Base-by-base conservation (phyloP, 2,113 vertebrate genomes). In the Panurus biarmicus region DNA sequence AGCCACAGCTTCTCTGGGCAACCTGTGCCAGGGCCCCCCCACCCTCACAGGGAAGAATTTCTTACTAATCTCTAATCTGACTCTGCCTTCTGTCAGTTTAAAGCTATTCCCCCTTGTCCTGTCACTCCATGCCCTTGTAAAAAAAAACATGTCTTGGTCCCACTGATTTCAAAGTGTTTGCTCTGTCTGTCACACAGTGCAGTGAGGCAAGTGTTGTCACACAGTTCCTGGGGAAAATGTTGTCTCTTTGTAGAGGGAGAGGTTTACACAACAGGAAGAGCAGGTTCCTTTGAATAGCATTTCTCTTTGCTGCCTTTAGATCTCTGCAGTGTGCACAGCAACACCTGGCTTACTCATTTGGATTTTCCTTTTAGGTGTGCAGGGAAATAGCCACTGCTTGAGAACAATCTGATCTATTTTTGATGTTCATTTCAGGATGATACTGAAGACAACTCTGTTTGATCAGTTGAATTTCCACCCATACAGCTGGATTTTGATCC, bases 251-350 rank as follows among this genome's bases (percentile, higher is more conserved):
- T 58, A 85, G 75, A 83, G 64, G 28, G 75, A 70, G 89, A 85
- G 60, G 31, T 95, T 93, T 95, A 62, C 69, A 53, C 75, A 80
- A 80, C 82, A 95, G 85, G 82, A 95, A 80, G 42, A 90, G 64
- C 92, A 92, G 88, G 94, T 96, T 96, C 92, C 78, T 91, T 76
- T 83, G 92, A 94, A 83, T 25, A 87, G 74, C 67, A 73, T 83
- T 93, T 56, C 38, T 80, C 75, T 85, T 85, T 93, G 51, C 65
- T 90, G 85, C 90, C 90, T 85, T 93, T 83, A 90, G 94, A 76
- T 83, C 75, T 91, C 64, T 22, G 13, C 14, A 6, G 29, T 11
- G 40, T 44, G 48, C 65, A 15, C 62, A 93, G 75, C 64, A 95
- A 80, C 87, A 91, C 81, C 77, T 42, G 71, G 82, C 66, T 81